Conservation (phyloP, 2,797 vertebrate genomes). For the Anguilla megastoma region DNA sequence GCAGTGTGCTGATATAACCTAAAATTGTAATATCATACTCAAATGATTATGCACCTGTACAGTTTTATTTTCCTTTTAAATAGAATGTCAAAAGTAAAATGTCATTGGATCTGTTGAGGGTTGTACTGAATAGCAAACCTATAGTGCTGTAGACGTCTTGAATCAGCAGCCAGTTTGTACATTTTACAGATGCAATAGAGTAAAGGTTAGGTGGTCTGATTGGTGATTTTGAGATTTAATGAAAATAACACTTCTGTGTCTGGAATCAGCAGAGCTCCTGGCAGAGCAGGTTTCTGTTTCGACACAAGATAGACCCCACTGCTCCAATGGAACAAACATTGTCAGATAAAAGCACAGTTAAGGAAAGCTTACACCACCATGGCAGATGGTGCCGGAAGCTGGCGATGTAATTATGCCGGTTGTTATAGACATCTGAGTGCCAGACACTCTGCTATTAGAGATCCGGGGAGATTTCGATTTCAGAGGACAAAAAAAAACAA, state of each 20-base stretch:
- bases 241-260: neutral
- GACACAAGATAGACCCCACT: neutral
- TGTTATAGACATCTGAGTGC: slow-evolving; percentile 15
- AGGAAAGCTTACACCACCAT: neutral
- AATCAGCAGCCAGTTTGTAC: neutral
- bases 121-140: neutral
- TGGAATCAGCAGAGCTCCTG: neutral
- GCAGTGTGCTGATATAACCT: neutral
- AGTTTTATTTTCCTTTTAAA: neutral
- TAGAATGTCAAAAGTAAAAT: neutral
- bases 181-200: neutral
- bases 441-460: slow-evolving; percentile 15
- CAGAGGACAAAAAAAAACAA: neutral
- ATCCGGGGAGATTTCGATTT: slow-evolving; percentile 2
- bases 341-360: neutral
- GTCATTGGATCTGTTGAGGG: neutral
- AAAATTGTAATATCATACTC: neutral
- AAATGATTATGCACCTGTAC: neutral
- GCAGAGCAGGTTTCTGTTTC: neutral
- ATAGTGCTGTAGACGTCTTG: neutral
- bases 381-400: neutral
- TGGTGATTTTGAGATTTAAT: neutral
- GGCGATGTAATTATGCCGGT: slow-evolving; percentile 2
- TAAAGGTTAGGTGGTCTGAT: neutral
- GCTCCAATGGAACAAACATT: neutral